Evolutionary conservation across 2,113 vertebrate genomes (phyloP).

Genomic region (Ceuthmochares aereus): DNA sequence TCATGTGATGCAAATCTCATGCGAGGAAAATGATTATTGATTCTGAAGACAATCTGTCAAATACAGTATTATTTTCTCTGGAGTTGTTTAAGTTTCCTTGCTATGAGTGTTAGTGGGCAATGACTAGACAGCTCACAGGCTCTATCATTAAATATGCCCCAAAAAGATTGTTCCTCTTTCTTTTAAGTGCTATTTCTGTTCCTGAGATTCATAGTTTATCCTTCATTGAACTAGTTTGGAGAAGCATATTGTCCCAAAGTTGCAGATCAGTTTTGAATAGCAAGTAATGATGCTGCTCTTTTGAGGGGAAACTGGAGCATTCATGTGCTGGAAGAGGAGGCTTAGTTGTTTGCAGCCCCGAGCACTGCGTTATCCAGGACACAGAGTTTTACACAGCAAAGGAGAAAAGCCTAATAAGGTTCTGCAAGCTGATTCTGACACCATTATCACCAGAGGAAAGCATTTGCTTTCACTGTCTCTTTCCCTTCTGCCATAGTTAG

Average conservation of each 20-base stretch:
- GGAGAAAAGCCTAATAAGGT: not conserved
- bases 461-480: not conserved
- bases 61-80: not conserved
- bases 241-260: not conserved
- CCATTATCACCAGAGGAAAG: not conserved
- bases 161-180: not conserved
- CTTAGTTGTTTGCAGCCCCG: not conserved
- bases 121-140: not conserved
- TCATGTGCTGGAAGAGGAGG: not conserved
- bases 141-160: not conserved
- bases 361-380: not conserved
- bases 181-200: not conserved
- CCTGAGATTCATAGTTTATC: not conserved
- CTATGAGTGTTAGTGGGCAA: not conserved
- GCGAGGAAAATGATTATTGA: not conserved
- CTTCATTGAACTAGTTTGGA: not conserved
- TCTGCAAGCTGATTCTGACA: not conserved
- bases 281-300: not conserved
- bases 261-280: not conserved
- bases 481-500: not conserved
- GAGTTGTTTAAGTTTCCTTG: not conserved
- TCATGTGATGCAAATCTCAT: not conserved
- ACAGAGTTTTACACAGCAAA: not conserved
- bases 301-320: not conserved
- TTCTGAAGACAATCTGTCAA: not conserved